Evolutionary conservation across 1,140 invertebrate species (phyloP), one percentile per base, ranked within the genome.

Genomic region (Schlechtendalia chinensis): DNA sequence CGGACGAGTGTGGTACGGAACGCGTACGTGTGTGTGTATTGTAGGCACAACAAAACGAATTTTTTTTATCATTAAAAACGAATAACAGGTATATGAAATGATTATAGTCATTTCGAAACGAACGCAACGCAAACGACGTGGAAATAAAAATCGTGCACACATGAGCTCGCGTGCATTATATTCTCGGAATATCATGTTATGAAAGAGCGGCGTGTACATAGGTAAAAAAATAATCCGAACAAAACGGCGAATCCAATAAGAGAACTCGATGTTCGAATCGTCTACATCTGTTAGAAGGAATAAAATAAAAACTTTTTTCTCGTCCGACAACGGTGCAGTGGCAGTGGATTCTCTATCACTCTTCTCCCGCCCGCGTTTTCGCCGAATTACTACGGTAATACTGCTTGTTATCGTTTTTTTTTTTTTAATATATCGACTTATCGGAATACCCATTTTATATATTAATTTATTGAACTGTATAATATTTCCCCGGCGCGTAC

Each of bases 181-280:
- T 27, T 47, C 39, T 47, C 14, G 16, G 16, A 50, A 50, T 69
- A 69, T 69, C 50, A 45, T 67, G 45, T 67, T 47, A 50, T 50
- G 6, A 50, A 69, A 69, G n/a, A 47, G n/a, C 12, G 45, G 22
- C n/a, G 19, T 39, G 32, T 39, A 39, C 8, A 39, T 39, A 39
- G 32, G 32, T 39, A 39, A 32, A 69, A 22, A 50, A 69, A 50
- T 69, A 24, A 47, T 50, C 39, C 39, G 39, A 39, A 65, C n/a
- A 39, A 39, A 69, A 45, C 63, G n/a, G 16, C 50, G 67, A 69
- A 69, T 69, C 45, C 67, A 69, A 69, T 50, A 69, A 69, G 14
- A 22, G 6, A 47, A 50, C 45, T 69, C 50, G 22, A 50, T 14
- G 67, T 47, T 50, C 39, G 29, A 67, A 47, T 67, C 65, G 47